phyloP scores from a whole-genome alignment of 2,113 vertebrate genomes.

The Oncorhynchus clarkii region DNA sequence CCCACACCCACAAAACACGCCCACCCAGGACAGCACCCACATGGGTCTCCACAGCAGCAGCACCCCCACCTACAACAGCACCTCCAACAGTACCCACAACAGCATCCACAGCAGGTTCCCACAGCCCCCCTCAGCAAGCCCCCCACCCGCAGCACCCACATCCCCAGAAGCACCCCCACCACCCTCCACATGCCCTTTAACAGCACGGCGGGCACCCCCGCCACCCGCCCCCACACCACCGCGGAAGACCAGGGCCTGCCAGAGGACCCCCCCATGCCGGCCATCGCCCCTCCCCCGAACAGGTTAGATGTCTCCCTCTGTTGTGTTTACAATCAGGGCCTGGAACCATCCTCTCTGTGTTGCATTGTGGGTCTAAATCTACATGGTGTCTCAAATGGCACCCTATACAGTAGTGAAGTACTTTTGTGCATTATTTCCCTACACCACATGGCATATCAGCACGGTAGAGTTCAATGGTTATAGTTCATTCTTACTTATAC shows the following conservation, averaged over 20 bases:
- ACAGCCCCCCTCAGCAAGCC: too few species aligned
- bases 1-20: conserved; percentile 8
- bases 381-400: too few species aligned
- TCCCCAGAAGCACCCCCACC: conserved; percentile 50
- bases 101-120: conserved; percentile 16
- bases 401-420: too few species aligned
- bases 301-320: conserved; percentile 73
- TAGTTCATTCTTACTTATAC: too few species aligned
- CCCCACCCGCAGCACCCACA: too few species aligned
- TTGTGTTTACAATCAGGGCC: not conserved
- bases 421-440: too few species aligned
- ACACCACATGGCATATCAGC: too few species aligned
- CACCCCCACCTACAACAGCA: conserved; percentile 45
- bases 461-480: too few species aligned
- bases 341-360: too few species aligned
- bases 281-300: conserved; percentile 93
- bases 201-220: conserved; percentile 63
- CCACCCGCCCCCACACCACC: conserved; percentile 68
- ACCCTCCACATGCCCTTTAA: conserved; percentile 57
- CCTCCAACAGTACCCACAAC: conserved; percentile 3
- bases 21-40: conserved; percentile 76
- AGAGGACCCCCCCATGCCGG: conserved; percentile 85
- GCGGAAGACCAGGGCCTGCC: conserved; percentile 67
- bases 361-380: too few species aligned
- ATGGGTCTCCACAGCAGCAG: conserved; percentile 71